phyloP scores from a whole-genome alignment of 92 coral and sea anemone species.

The Scolanthus callimorphus region DNA sequence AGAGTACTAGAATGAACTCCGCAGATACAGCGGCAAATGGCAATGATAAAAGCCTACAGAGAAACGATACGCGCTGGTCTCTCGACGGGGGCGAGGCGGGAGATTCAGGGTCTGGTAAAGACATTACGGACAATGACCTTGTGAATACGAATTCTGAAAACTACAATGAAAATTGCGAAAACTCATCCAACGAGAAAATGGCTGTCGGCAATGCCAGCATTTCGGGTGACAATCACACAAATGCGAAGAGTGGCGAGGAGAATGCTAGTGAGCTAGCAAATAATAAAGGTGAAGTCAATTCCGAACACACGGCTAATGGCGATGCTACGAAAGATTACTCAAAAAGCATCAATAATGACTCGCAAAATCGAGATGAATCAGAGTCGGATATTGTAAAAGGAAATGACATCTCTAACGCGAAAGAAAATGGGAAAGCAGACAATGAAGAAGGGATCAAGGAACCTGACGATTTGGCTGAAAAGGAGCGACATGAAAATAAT shows the following conservation, averaged over 20 bases:
- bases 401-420: neutral
- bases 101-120: too few species aligned
- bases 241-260: too few species aligned
- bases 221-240: too few species aligned
- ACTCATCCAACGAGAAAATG: neutral
- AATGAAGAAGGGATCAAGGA: neutral
- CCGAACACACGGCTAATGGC: neutral
- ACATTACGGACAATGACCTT: too few species aligned
- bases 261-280: too few species aligned
- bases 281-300: neutral
- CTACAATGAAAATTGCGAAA: too few species aligned
- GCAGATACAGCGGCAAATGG: neutral
- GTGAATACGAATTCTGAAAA: too few species aligned
- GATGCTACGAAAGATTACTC: neutral
- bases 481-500: neutral
- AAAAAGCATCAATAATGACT: neutral
- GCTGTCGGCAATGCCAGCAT: neutral
- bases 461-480: neutral
- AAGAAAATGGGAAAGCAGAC: neutral
- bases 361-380: neutral
- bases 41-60: too few species aligned
- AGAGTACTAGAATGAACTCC: conserved; percentile 1
- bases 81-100: too few species aligned
- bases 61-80: too few species aligned
- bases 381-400: neutral